A percentile compares a stretch with the other conserved stretches of the same genome.
These are phyloP conservation scores for Acromyrmex charruanus DNA, from an alignment of 1,140 invertebrate genomes.

Conservation along the genomic window DNA sequence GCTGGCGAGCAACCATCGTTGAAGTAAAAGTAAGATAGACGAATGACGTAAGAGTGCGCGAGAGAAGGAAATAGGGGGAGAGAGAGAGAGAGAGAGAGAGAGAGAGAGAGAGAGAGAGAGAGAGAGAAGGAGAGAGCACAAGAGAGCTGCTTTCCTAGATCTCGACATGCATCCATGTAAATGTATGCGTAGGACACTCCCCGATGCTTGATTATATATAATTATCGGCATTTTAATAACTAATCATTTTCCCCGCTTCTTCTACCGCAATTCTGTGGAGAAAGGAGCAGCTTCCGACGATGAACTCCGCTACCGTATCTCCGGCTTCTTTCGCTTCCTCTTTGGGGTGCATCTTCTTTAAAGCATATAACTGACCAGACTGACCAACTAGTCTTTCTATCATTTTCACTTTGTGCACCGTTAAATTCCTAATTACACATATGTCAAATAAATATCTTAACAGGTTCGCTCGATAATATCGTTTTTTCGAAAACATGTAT, in stretches of 20 bases:
- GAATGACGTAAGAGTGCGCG: neutral
- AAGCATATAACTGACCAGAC: slow-evolving; percentile 14
- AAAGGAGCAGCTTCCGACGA: slow-evolving; percentile 84
- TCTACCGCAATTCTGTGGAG: slow-evolving; percentile 81
- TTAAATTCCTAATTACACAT: slow-evolving; percentile 51
- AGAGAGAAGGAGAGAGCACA: neutral
- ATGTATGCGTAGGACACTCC: slow-evolving; percentile 84
- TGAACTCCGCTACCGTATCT: slow-evolving; percentile 84
- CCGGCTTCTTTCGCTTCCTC: slow-evolving; percentile 69
- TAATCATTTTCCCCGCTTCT: slow-evolving; percentile 85
- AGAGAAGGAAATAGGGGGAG: slow-evolving; percentile 4
- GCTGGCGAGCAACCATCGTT: slow-evolving; percentile 66
- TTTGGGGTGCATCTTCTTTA: slow-evolving; percentile 23
- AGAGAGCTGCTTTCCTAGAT: slow-evolving; percentile 67
- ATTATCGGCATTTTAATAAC: slow-evolving; percentile 87
- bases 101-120: neutral
- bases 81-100: neutral
- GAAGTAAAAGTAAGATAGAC: slow-evolving; percentile 40
- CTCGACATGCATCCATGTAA: slow-evolving; percentile 76
- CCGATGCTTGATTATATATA: slow-evolving; percentile 86
- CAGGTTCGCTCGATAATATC: neutral
- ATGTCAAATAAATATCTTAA: slow-evolving; percentile 42
- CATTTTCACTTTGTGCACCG: slow-evolving; percentile 19
- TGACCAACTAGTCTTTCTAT: slow-evolving; percentile 1
- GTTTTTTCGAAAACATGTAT: neutral